Evolutionary conservation across 1,140 invertebrate genomes (phyloP).

Genomic region (Trichonephila inaurata): DNA sequence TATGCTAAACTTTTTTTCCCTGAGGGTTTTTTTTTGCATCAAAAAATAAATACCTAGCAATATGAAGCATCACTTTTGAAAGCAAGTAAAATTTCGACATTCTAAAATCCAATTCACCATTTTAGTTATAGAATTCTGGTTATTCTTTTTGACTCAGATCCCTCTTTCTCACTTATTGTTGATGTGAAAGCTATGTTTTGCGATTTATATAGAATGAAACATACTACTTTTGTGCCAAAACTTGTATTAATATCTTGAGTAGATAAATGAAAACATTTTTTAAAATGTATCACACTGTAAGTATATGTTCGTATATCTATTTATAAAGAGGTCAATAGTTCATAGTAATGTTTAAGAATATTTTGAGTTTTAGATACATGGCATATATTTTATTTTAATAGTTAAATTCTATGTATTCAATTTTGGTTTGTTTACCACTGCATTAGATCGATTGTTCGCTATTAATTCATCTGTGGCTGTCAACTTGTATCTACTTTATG

Average conservation of each 20-base stretch:
- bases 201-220: neutral
- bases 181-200: neutral
- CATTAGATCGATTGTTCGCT: neutral
- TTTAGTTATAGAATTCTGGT: too few relatives aligned
- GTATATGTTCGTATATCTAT: neutral
- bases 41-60: too few relatives aligned
- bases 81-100: too few relatives aligned
- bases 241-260: neutral
- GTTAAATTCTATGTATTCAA: neutral
- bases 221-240: conserved; percentile 41
- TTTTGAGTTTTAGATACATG: neutral
- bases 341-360: neutral
- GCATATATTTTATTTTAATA: neutral
- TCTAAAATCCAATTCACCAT: too few relatives aligned
- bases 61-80: too few relatives aligned
- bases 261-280: neutral
- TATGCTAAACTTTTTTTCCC: too few relatives aligned
- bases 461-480: too few relatives aligned
- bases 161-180: neutral
- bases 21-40: too few relatives aligned
- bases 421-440: neutral
- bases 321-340: neutral
- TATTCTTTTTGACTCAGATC: neutral
- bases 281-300: neutral
- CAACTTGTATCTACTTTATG: too few relatives aligned